Evolutionary conservation across 2,113 vertebrate genomes (phyloP).

Genomic region (Acrocephalus arundinaceus): DNA sequence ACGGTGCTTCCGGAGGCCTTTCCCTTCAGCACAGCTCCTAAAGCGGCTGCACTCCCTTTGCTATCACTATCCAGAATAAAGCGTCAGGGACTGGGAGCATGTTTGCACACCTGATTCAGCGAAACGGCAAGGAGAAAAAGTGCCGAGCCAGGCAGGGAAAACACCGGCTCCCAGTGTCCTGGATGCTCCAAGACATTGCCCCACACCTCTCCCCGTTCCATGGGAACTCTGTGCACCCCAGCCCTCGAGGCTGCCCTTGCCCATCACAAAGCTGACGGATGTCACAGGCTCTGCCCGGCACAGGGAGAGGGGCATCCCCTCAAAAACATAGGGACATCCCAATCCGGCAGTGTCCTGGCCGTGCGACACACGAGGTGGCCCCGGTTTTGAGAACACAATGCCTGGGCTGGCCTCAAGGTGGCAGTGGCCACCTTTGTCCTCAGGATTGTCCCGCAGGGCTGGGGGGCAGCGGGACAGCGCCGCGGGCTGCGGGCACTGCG

Average conservation of each 20-base stretch:
- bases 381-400: not conserved
- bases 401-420: constrained; percentile 48
- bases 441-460: not conserved
- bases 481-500: not conserved
- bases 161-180: accelerated
- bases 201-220: accelerated
- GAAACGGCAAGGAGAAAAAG: not conserved
- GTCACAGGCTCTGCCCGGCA: not conserved
- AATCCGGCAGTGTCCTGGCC: accelerated
- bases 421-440: constrained; percentile 50
- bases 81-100: not conserved
- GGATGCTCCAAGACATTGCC: not conserved
- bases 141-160: accelerated
- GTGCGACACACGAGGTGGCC: too few relatives aligned
- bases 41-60: not conserved
- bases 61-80: not conserved
- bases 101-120: not conserved
- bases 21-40: not conserved
- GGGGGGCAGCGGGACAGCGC: not conserved
- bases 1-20: accelerated
- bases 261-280: not conserved
- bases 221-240: accelerated
- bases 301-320: accelerated
- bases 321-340: accelerated
- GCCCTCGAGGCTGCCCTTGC: not conserved